phyloP scores from a whole-genome alignment of 2,888 invertebrate genomes.

The Pantelozetes paolii region DNA sequence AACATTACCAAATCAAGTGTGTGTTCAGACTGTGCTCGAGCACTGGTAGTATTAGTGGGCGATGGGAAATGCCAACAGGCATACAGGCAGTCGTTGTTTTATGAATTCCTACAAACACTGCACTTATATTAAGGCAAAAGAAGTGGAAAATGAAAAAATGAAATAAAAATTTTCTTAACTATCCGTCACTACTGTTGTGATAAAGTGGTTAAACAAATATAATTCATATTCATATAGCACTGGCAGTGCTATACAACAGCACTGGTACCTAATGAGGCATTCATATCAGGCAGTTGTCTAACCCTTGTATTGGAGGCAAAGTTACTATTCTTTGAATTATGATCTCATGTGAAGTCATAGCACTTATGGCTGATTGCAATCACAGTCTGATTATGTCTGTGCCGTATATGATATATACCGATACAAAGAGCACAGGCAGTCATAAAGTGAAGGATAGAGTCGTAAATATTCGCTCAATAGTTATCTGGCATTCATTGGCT shows the following conservation, averaged over 20 bases:
- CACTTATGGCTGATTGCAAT: not conserved
- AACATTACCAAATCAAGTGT: slow-evolving; percentile 23
- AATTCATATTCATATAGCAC: not conserved
- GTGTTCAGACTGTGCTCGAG: slow-evolving; percentile 2
- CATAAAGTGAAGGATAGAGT: no score
- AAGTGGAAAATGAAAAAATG: not conserved
- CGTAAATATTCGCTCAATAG: not conserved
- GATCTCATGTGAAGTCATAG: slow-evolving; percentile 5
- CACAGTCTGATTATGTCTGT: not conserved
- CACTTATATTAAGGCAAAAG: not conserved
- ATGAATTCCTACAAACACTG: not conserved
- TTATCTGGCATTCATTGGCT: not conserved
- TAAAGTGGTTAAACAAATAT: not conserved
- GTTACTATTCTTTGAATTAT: not conserved
- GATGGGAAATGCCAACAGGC: slow-evolving; percentile 31
- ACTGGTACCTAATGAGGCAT: not conserved
- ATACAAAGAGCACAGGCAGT: no score
- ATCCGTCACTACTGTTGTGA: not conserved
- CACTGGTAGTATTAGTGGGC: slow-evolving; percentile 15
- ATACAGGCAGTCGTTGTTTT: not conserved
- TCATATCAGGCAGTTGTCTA: not conserved
- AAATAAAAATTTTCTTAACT: slow-evolving; percentile 15
- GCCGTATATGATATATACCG: not conserved
- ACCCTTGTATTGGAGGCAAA: not conserved
- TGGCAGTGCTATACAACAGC: no score